Base-by-base conservation (phyloP, 64 coral and sea anemone species). In the Orbicella faveolata region DNA sequence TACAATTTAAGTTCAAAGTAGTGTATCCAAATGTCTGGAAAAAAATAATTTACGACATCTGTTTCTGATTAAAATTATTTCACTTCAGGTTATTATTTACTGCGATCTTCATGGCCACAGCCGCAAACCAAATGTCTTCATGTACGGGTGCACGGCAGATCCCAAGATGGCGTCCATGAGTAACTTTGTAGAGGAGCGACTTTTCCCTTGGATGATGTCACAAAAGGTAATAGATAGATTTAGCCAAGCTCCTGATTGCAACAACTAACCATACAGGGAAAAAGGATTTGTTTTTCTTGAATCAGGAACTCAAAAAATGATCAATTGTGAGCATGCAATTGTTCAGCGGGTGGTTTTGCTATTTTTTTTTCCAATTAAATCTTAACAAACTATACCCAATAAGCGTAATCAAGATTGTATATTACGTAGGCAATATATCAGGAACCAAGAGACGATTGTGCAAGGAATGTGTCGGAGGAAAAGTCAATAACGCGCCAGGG, bases 171-270 rank as follows among this genome's bases (percentile, higher is more conserved):
- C 41, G 57, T 93, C 90, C 65, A 87, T 89, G 92, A 94, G 83
- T 1, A 81, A 89, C 72, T 94, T 97, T 73, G 53, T 97, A 39
- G 83, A 94, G 86, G 97, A 99, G 65, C 89, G 97, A 9, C 79
- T 99, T 7, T 99, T 99, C 75, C 94, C 97, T 18, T 99, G 97
- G 97, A 89, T 99, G 94, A 94, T 99, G 94, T 99, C 97, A 53
- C 94, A 99, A 75, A 95, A 95, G 79, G 97, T 99, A 30, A 30
- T 30, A 30, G 30, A 30, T 30, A 30, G 30, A 30, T 30, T 30
- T 30, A 30, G 30, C 30, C 30, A 30, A 30, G 30, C 30, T 30
- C 30, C 30, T 30, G 30, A 30, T 30, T 30, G 30, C 30, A 30
- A 30, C 30, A 30, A 30, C 30, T 30, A 30, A 30, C 30, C 30